These are phyloP conservation scores for Oryzaephilus surinamensis DNA, from an alignment of 1,140 invertebrate species.

Conservation along the genomic window DNA sequence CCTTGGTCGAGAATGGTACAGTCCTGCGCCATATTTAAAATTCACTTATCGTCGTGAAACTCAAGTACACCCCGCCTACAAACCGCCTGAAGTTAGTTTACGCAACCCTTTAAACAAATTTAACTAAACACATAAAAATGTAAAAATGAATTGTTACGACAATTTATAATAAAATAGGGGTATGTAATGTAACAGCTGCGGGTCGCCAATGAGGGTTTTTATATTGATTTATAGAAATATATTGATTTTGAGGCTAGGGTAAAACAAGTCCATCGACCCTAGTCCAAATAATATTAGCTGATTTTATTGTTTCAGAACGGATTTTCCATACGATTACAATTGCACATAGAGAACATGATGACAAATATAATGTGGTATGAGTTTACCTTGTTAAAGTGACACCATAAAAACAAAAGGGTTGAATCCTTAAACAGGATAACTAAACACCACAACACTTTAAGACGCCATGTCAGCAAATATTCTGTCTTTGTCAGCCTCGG, in stretches of 20 bases:
- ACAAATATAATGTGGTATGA: not conserved
- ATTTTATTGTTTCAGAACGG: not conserved
- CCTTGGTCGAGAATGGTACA: conserved; percentile 22
- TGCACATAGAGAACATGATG: not conserved
- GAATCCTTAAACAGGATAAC: conserved; percentile 29
- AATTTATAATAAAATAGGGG: conserved; percentile 11
- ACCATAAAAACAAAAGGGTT: conserved; percentile 28
- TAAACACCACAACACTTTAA: conserved; percentile 34
- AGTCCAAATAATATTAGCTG: conserved; percentile 3
- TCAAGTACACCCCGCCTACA: conserved; percentile 28
- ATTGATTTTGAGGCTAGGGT: conserved; percentile 30
- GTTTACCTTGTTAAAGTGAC: conserved; percentile 22
- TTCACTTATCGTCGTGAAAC: too few species aligned
- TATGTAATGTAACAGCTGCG: conserved; percentile 15
- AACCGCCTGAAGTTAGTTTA: too few species aligned
- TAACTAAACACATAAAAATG: too few species aligned
- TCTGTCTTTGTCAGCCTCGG: conserved; percentile 23
- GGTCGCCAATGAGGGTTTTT: conserved; percentile 19
- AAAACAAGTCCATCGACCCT: conserved; percentile 23
- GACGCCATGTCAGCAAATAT: conserved; percentile 37
- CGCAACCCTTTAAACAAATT: too few species aligned
- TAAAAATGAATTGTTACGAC: too few species aligned
- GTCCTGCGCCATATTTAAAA: conserved; percentile 32
- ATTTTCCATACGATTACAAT: not conserved
- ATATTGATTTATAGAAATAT: conserved; percentile 33